Percentiles rank a stretch among this genome's conserved stretches.
These are phyloP conservation scores for Hemicentrotus pulcherrimus DNA, from an alignment of 35 echinoderm and acorn worm species.

Conservation along the genomic window DNA sequence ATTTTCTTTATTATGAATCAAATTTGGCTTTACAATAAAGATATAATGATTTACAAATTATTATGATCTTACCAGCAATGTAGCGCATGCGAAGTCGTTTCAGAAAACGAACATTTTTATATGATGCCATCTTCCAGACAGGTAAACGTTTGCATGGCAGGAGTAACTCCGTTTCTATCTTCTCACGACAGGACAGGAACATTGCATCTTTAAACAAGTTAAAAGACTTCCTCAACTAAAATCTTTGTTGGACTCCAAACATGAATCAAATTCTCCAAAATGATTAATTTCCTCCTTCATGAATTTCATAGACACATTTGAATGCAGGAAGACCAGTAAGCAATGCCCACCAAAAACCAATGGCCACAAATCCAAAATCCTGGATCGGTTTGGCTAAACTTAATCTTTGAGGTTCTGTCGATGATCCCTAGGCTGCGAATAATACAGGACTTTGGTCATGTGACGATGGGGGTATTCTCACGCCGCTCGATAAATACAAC, in stretches of 20 bases:
- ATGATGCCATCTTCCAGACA: slow-evolving; percentile 21
- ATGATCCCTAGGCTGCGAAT: background rate
- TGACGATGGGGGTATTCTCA: background rate
- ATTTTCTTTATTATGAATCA: too few species aligned
- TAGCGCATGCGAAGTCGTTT: slow-evolving; percentile 27
- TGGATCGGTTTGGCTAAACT: background rate
- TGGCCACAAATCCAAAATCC: background rate
- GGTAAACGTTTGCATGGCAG: background rate
- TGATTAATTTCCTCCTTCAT: background rate
- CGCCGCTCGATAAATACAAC: background rate
- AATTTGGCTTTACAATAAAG: too few species aligned
- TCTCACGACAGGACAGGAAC: background rate
- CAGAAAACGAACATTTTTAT: slow-evolving; percentile 8
- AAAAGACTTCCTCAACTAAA: background rate
- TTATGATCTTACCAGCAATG: slow-evolving; percentile 11
- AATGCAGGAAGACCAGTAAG: background rate
- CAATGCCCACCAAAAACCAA: background rate
- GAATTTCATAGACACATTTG: background rate
- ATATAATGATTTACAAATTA: too few species aligned
- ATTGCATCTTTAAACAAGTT: background rate
- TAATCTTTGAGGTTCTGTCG: background rate
- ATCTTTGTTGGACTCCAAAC: background rate
- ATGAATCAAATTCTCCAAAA: background rate
- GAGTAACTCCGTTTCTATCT: background rate
- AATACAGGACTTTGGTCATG: background rate